phyloP scores from a whole-genome alignment of 2,113 vertebrate species.

The Oncorhynchus mykiss region DNA sequence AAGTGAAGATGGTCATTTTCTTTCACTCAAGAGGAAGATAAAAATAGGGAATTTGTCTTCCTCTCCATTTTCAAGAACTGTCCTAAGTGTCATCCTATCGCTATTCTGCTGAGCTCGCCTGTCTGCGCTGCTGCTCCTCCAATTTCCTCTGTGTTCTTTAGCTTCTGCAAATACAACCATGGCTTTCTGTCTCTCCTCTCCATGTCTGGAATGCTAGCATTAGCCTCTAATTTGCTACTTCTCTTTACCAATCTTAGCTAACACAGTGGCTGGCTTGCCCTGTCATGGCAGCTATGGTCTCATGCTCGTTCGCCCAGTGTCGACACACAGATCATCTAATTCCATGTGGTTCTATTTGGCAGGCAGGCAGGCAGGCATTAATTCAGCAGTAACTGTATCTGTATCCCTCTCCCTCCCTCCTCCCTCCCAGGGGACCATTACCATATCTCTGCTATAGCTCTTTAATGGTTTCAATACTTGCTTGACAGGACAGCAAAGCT shows the following conservation, averaged over 20 bases:
- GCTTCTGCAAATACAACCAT: slow-evolving; percentile 47
- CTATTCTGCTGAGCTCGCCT: slow-evolving; percentile 37
- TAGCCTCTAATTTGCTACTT: slow-evolving; percentile 22
- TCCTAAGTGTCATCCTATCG: slow-evolving; percentile 62
- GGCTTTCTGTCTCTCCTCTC: slow-evolving; percentile 11
- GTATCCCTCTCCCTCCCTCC: slow-evolving; percentile 20
- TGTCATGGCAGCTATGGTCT: not conserved
- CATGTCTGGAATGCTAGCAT: slow-evolving; percentile 17
- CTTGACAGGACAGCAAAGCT: slow-evolving; percentile 42
- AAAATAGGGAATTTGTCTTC: slow-evolving; percentile 46
- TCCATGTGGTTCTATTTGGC: slow-evolving; percentile 63
- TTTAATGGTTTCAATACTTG: slow-evolving; percentile 58
- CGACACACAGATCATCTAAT: slow-evolving; percentile 46
- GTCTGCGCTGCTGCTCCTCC: slow-evolving; percentile 37
- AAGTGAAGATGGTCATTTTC: slow-evolving; percentile 59
- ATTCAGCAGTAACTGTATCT: slow-evolving; percentile 56
- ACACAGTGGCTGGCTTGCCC: not conserved
- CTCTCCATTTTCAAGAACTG: slow-evolving; percentile 54
- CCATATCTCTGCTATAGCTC: slow-evolving; percentile 59
- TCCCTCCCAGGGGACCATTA: slow-evolving; percentile 60
- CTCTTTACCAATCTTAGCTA: not conserved
- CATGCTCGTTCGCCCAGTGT: not conserved
- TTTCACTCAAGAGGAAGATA: slow-evolving; percentile 42
- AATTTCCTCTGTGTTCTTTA: slow-evolving; percentile 56
- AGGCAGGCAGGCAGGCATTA: slow-evolving; percentile 45